Percentiles rank a stretch among this genome's conserved stretches.
phyloP scores from a whole-genome alignment of 1,140 invertebrate species.

The Sinonovacula constricta region DNA sequence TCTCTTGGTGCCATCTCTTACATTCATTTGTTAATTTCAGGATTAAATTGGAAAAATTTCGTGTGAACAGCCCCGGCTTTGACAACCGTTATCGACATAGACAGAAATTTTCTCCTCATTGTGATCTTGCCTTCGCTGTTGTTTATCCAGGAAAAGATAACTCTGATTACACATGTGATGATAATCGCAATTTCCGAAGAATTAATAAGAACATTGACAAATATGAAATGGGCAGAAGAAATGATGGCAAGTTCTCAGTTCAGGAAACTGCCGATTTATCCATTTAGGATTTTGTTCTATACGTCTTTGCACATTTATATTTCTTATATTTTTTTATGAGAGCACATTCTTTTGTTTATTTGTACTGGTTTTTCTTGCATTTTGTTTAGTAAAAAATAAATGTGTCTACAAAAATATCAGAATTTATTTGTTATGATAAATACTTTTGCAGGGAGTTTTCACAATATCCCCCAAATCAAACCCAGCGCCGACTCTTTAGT shows the following conservation, averaged over 20 bases:
- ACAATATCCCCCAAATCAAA: conserved; percentile 31
- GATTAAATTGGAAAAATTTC: conserved; percentile 64
- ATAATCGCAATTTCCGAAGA: conserved; percentile 67
- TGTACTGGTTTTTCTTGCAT: too few relatives aligned
- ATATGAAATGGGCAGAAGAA: conserved; percentile 62
- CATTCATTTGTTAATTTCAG: conserved; percentile 59
- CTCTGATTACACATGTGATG: conserved; percentile 64
- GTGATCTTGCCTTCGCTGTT: conserved; percentile 65
- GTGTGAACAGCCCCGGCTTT: conserved; percentile 72
- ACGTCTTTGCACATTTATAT: too few relatives aligned
- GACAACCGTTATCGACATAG: conserved; percentile 71
- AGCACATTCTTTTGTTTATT: too few relatives aligned
- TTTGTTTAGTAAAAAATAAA: too few relatives aligned
- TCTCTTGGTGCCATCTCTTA: conserved; percentile 11
- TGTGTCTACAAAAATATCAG: too few relatives aligned
- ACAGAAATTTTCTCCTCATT: conserved; percentile 66
- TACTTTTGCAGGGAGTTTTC: conserved; percentile 44
- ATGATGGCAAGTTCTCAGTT: conserved; percentile 62
- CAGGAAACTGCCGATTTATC: too few relatives aligned
- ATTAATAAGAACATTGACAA: conserved; percentile 63
- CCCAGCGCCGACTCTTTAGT: conserved; percentile 21
- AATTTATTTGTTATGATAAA: too few relatives aligned
- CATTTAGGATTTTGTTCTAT: too few relatives aligned
- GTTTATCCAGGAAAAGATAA: conserved; percentile 72
- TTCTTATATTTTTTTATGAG: too few relatives aligned